Conservation (phyloP, 2,888 invertebrate genomes). For the Chrysolina oricalcia region DNA sequence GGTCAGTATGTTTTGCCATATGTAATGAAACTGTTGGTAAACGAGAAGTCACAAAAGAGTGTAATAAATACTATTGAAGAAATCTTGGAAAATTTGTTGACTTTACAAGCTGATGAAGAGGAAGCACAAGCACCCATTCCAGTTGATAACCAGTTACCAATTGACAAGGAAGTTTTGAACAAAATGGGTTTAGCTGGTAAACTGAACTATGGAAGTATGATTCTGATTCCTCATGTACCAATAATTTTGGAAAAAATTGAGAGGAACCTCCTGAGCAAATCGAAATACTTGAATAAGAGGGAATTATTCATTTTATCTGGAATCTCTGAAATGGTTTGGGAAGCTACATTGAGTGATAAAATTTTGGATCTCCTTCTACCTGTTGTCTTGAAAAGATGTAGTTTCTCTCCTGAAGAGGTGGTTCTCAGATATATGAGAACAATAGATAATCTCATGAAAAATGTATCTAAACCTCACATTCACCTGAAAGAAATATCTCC, state of each 20-base stretch:
- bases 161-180: conserved; percentile 62
- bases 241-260: conserved; percentile 82
- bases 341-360: conserved; percentile 79
- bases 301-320: conserved; percentile 85
- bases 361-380: conserved; percentile 83
- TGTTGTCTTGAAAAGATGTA: conserved; percentile 79
- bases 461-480: conserved; percentile 77
- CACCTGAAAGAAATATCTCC: conserved; percentile 83
- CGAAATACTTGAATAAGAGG: conserved; percentile 77
- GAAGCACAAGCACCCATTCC: conserved; percentile 69
- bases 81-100: conserved; percentile 84
- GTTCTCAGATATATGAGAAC: conserved; percentile 82
- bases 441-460: conserved; percentile 82
- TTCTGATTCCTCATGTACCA: conserved; percentile 83
- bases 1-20: conserved; percentile 77
- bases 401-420: conserved; percentile 79
- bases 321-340: conserved; percentile 83
- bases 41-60: conserved; percentile 78
- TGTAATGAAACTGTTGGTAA: conserved; percentile 81
- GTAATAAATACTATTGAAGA: conserved; percentile 83
- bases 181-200: conserved; percentile 68
- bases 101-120: conserved; percentile 77
- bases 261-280: conserved; percentile 77
- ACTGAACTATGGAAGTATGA: conserved; percentile 82
- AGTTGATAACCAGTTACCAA: conserved; percentile 70